A percentile compares a stretch with the other conserved stretches of the same genome.
Conservation (phyloP, 2,888 invertebrate genomes). For the Lapara coniferarum region DNA sequence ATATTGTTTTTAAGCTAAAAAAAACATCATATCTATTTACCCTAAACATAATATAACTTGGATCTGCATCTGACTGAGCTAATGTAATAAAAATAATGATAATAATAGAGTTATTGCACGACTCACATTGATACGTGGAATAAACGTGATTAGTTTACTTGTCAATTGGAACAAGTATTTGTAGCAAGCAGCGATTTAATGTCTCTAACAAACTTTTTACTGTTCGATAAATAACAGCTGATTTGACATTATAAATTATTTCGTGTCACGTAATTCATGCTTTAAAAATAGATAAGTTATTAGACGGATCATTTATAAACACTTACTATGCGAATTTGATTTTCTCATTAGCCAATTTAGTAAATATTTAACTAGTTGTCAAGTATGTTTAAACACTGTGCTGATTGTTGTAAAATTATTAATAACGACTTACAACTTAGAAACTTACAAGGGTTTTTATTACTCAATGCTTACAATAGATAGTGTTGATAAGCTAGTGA, state of each 20-base stretch:
- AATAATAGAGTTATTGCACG: background rate
- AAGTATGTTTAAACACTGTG: no score
- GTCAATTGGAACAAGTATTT: background rate
- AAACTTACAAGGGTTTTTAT: no score
- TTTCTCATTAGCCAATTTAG: no score
- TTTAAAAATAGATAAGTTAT: no score
- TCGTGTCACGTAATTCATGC: background rate
- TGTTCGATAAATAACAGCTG: conserved; percentile 9
- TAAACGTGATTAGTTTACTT: background rate
- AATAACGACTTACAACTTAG: no score
- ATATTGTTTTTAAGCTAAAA: background rate
- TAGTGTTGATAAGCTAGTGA: conserved; percentile 21
- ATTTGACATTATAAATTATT: conserved; percentile 5
- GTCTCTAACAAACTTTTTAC: background rate
- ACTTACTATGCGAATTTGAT: no score
- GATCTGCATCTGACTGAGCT: no score
- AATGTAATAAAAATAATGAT: background rate
- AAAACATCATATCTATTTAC: background rate
- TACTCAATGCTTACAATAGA: background rate
- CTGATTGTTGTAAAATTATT: no score
- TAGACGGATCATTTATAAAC: no score
- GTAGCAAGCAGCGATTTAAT: background rate
- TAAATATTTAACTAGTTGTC: no score
- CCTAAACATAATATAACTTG: no score
- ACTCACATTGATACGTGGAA: background rate